These are phyloP conservation scores for Heliconius aoede DNA, from an alignment of 2,888 invertebrate species.

Conservation along the genomic window DNA sequence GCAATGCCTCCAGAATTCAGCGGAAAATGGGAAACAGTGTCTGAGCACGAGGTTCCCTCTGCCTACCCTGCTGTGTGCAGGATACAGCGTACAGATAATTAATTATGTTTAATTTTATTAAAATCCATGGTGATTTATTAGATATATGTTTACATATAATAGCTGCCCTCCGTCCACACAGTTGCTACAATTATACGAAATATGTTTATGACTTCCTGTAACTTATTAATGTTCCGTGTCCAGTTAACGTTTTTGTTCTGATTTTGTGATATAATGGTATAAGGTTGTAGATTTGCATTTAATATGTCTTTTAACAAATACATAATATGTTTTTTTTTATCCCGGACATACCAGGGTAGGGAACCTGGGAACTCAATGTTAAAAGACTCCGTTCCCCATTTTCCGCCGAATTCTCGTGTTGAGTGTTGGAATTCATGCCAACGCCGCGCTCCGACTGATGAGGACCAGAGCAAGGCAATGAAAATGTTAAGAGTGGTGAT, in stretches of 20 bases:
- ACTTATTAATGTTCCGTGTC: conserved; percentile 14
- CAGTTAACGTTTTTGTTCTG: conserved; percentile 3
- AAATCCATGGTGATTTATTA: no score
- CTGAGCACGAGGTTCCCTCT: no score
- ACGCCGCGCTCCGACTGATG: no score
- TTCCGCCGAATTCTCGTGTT: no score
- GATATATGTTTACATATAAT: neutral
- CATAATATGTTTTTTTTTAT: neutral
- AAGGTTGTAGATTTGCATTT: neutral
- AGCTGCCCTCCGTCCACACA: neutral
- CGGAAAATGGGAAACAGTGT: no score
- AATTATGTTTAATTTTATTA: neutral
- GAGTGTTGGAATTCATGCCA: no score
- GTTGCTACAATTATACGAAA: conserved; percentile 1
- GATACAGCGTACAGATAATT: no score
- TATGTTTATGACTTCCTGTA: conserved; percentile 8
- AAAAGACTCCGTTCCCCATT: neutral
- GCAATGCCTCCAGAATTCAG: no score
- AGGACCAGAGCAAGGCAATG: no score
- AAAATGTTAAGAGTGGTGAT: no score
- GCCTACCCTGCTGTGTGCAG: no score
- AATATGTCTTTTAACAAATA: neutral
- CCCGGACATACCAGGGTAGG: neutral
- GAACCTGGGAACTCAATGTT: neutral
- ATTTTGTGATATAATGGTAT: neutral